Evolutionary conservation across 2,113 vertebrate genomes (phyloP).

Genomic region (Mirounga angustirostris): DNA sequence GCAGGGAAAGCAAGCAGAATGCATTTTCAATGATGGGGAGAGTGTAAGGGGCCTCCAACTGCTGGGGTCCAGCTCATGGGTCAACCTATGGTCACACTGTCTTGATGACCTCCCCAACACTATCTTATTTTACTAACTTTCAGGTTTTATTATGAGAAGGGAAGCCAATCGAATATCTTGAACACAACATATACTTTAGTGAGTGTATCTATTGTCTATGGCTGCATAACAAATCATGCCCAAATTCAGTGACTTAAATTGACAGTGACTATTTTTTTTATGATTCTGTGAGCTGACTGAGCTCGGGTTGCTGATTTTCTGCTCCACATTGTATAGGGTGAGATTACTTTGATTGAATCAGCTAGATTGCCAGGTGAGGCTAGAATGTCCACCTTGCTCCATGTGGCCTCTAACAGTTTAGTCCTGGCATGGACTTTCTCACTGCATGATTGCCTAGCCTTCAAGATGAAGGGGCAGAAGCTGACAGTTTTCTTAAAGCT

Average conservation of each 20-base stretch:
- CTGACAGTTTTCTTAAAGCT: background rate
- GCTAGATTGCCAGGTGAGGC: background rate
- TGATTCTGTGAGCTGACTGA: background rate
- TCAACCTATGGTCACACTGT: background rate
- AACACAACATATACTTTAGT: background rate
- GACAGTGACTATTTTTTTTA: background rate
- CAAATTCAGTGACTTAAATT: background rate
- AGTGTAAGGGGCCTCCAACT: background rate
- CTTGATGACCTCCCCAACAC: background rate
- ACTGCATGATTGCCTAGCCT: rapidly evolving
- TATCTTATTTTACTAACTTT: slow-evolving; percentile 51
- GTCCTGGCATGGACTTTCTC: rapidly evolving
- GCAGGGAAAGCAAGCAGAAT: background rate
- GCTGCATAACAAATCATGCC: background rate
- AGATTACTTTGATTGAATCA: background rate
- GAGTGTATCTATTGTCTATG: background rate
- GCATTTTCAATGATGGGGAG: background rate
- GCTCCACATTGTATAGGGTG: rapidly evolving
- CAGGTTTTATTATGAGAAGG: background rate
- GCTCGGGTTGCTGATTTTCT: background rate
- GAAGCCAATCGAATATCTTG: background rate
- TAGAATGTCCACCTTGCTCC: background rate
- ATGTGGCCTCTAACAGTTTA: background rate
- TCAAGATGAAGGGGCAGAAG: background rate
- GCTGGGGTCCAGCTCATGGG: background rate